Evolutionary conservation across 2,797 vertebrate species (phyloP).

Genomic region (Tolypeutes matacus): DNA sequence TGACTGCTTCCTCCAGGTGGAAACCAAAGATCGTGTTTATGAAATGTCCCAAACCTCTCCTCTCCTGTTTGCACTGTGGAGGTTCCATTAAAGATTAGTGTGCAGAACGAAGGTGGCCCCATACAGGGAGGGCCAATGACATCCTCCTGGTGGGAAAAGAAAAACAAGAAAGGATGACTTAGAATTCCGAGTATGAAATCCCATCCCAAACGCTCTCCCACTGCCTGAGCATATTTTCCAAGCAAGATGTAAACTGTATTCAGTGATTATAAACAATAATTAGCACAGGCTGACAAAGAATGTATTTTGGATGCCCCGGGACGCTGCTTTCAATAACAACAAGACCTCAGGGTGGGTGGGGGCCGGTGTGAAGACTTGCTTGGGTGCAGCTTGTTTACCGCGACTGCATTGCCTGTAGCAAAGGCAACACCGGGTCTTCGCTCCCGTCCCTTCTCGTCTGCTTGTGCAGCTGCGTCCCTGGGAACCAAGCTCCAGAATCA

Average conservation of each 20-base stretch:
- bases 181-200: slow-evolving; percentile 38
- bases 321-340: slow-evolving; percentile 43
- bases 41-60: not conserved
- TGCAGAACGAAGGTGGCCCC: not conserved
- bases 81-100: not conserved
- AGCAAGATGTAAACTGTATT: slow-evolving; percentile 67
- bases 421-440: not conserved
- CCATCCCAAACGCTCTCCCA: slow-evolving; percentile 39
- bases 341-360: not conserved
- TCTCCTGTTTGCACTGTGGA: not conserved
- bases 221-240: slow-evolving; percentile 46
- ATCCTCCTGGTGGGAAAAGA: slow-evolving; percentile 58
- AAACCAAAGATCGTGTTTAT: not conserved
- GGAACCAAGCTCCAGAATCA: not conserved
- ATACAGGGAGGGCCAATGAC: not conserved
- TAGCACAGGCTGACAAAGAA: slow-evolving; percentile 58
- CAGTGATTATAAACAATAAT: slow-evolving; percentile 69
- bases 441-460: not conserved
- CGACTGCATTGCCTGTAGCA: not conserved
- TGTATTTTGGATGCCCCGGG: slow-evolving; percentile 26
- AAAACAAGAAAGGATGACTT: slow-evolving; percentile 59
- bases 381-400: not conserved
- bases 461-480: not conserved
- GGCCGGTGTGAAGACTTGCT: not conserved
- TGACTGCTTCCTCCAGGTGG: not conserved